Percentiles rank a stretch among this genome's conserved stretches.
Evolutionary conservation across 1,140 invertebrate genomes (phyloP).

Genomic region (Rhopalosiphum maidis): DNA sequence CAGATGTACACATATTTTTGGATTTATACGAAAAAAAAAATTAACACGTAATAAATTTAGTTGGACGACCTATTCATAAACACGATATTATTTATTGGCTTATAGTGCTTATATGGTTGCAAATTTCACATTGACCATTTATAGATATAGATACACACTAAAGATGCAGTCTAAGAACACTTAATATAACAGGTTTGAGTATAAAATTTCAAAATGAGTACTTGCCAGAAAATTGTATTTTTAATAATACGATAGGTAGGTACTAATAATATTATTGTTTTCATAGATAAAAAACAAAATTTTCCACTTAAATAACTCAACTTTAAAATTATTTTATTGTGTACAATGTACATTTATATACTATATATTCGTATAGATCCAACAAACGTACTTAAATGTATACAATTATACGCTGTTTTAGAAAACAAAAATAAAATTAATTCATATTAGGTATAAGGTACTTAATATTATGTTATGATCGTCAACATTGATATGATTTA

Average conservation of each 20-base stretch:
- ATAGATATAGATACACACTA: neutral
- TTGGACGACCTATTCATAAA: neutral
- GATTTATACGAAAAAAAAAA: neutral
- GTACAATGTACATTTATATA: neutral
- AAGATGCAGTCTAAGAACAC: neutral
- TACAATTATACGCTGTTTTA: conserved; percentile 1
- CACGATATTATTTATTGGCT: neutral
- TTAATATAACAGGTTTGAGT: neutral
- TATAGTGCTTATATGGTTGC: neutral
- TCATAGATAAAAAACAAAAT: neutral
- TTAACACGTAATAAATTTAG: neutral
- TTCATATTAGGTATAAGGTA: neutral
- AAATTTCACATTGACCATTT: neutral
- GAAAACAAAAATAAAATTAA: neutral
- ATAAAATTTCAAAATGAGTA: neutral
- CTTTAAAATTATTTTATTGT: neutral
- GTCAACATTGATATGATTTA: neutral
- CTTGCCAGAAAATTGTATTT: neutral
- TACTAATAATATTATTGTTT: neutral
- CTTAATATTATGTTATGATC: neutral
- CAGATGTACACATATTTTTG: neutral
- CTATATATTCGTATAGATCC: neutral
- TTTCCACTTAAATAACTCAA: neutral
- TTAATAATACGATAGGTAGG: neutral
- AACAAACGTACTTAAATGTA: conserved; percentile 8